Evolutionary conservation across 2,113 vertebrate genomes (phyloP).

Genomic region (Pelvicachromis taeniatus): DNA sequence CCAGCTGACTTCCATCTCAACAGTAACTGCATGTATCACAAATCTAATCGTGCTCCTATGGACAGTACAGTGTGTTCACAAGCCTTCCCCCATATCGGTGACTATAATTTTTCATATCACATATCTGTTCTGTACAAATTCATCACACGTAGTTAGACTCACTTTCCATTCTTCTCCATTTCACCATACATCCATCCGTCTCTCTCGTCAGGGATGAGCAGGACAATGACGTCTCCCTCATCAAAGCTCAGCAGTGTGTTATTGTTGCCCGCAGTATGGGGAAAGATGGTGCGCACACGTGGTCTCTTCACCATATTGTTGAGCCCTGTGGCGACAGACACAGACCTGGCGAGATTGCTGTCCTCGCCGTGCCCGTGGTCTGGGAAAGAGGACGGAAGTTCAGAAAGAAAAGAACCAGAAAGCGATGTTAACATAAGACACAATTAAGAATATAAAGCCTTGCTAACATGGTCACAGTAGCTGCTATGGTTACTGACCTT

Average conservation of each 20-base stretch:
- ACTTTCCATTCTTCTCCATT: conserved; percentile 82
- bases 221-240: conserved; percentile 84
- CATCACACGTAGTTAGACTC: conserved; percentile 50
- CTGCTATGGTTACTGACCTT: not conserved
- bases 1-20: not conserved
- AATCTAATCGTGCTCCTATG: not conserved
- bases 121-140: not conserved
- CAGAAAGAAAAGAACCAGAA: not conserved
- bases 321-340: conserved; percentile 88
- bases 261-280: conserved; percentile 83
- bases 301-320: conserved; percentile 85
- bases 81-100: not conserved
- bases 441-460: not conserved
- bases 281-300: conserved; percentile 92
- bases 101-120: not conserved
- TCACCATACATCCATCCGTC: conserved; percentile 97
- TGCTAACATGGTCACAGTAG: not conserved
- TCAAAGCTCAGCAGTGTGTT: conserved; percentile 88
- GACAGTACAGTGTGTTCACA: not conserved
- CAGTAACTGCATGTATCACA: not conserved
- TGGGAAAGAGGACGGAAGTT: not conserved
- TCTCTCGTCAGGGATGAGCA: conserved; percentile 89
- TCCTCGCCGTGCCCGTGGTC: conserved; percentile 68
- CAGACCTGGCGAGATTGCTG: conserved; percentile 75
- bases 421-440: not conserved